Evolutionary conservation across 2,113 vertebrate species (phyloP).

Genomic region (Xiphias gladius): DNA sequence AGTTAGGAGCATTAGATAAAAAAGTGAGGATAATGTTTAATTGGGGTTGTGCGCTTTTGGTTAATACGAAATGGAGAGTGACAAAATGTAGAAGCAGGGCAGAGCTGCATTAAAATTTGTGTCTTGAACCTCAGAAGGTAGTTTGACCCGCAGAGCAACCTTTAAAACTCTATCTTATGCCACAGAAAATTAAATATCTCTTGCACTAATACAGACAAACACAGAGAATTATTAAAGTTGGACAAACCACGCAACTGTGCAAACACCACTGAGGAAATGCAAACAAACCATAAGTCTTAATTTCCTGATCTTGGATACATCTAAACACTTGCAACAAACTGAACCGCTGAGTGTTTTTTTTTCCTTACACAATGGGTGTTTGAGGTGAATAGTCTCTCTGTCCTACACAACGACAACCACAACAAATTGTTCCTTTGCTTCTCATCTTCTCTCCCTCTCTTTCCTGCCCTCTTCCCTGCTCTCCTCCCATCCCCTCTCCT

Average conservation of each 20-base stretch:
- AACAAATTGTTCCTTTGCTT: constrained; percentile 76
- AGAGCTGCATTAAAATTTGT: constrained; percentile 58
- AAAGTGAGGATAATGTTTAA: constrained; percentile 52
- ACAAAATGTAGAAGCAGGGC: constrained; percentile 48
- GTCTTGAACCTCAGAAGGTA: constrained; percentile 54
- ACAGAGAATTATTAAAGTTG: constrained; percentile 73
- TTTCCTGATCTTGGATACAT: constrained; percentile 75
- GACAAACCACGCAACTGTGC: constrained; percentile 69
- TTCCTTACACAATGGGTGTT: constrained; percentile 35
- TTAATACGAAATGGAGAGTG: constrained; percentile 61
- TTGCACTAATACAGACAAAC: constrained; percentile 73
- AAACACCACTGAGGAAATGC: constrained; percentile 67
- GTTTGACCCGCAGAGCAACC: constrained; percentile 61
- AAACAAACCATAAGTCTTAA: constrained; percentile 78
- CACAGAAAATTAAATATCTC: constrained; percentile 70
- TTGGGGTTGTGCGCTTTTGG: constrained; percentile 66
- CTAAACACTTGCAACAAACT: constrained; percentile 54
- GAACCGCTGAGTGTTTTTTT: constrained; percentile 31
- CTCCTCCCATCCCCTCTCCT: constrained; percentile 73
- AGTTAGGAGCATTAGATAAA: constrained; percentile 37
- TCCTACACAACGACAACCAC: constrained; percentile 65
- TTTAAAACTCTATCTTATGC: constrained; percentile 52
- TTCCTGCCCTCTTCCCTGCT: constrained; percentile 53
- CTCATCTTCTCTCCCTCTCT: constrained; percentile 65
- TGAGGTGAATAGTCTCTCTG: constrained; percentile 45